Evolutionary conservation across 2,797 vertebrate genomes (phyloP).

Genomic region (Valencia hispanica): DNA sequence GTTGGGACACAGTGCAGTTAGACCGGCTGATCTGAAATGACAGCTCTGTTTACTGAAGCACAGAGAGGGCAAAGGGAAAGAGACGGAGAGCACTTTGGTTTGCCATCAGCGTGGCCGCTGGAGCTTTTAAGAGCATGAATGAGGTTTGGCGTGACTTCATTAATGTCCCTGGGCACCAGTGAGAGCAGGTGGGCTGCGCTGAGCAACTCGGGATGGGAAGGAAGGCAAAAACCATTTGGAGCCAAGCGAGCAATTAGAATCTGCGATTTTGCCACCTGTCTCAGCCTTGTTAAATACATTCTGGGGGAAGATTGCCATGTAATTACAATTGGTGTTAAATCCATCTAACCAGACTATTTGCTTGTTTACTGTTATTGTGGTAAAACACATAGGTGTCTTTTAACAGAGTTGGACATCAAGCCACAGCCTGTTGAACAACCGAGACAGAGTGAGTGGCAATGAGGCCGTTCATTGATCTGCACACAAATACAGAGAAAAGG

Average conservation of each 20-base stretch:
- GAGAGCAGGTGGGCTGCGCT: slow-evolving; percentile 53
- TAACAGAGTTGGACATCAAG: slow-evolving; percentile 1
- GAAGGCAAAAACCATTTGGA: slow-evolving; percentile 47
- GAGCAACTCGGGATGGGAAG: slow-evolving; percentile 34
- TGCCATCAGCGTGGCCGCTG: slow-evolving; percentile 36
- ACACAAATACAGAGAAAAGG: slow-evolving; percentile 11
- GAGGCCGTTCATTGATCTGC: slow-evolving; percentile 37
- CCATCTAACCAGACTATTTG: slow-evolving; percentile 11
- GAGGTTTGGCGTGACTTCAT: slow-evolving; percentile 73
- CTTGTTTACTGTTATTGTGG: slow-evolving; percentile 5
- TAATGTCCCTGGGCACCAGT: slow-evolving; percentile 58
- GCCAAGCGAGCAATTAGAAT: slow-evolving; percentile 67
- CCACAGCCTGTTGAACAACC: slow-evolving; percentile 1
- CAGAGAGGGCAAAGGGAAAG: slow-evolving; percentile 50
- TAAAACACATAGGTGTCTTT: neutral
- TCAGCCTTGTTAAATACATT: slow-evolving; percentile 32
- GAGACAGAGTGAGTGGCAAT: slow-evolving; percentile 8
- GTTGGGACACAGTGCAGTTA: slow-evolving; percentile 23
- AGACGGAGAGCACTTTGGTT: slow-evolving; percentile 64
- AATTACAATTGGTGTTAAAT: slow-evolving; percentile 42
- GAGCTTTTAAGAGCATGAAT: slow-evolving; percentile 74
- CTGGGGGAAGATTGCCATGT: slow-evolving; percentile 40
- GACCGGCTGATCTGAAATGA: slow-evolving; percentile 51
- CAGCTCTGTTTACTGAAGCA: slow-evolving; percentile 64
- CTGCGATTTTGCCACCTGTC: slow-evolving; percentile 52